Percentiles rank a stretch among this genome's conserved stretches.
Conservation (phyloP, 2,888 invertebrate genomes). For the Vesta saturnalis region DNA sequence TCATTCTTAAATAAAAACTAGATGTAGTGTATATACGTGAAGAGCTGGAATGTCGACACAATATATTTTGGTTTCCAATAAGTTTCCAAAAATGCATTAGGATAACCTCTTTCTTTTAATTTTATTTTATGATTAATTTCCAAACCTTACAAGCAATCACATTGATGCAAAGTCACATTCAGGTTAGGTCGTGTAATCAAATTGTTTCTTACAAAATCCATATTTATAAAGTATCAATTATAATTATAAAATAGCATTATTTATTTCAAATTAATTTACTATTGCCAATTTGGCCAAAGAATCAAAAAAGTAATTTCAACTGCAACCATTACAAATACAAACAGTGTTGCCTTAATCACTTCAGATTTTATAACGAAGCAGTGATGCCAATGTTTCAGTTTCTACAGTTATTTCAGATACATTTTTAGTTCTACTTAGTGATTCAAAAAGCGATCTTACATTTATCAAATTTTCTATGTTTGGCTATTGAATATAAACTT, state of each 20-base stretch:
- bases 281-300: neutral
- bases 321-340: neutral
- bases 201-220: constrained; percentile 5
- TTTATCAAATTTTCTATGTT: too few species aligned
- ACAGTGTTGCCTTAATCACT: neutral
- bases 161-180: neutral
- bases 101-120: too few species aligned
- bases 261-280: neutral
- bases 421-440: too few species aligned
- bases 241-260: neutral
- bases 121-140: neutral
- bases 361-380: too few species aligned
- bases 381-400: too few species aligned
- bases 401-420: too few species aligned
- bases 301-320: neutral
- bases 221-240: neutral
- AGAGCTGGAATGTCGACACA: neutral
- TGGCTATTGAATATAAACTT: too few species aligned
- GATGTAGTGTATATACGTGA: neutral
- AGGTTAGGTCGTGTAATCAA: neutral
- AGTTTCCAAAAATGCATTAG: constrained; percentile 1
- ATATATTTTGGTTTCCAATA: neutral
- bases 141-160: neutral
- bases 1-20: neutral
- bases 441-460: too few species aligned